phyloP scores from a whole-genome alignment of 2,113 vertebrate genomes.

The Proterorhinus semilunaris region DNA sequence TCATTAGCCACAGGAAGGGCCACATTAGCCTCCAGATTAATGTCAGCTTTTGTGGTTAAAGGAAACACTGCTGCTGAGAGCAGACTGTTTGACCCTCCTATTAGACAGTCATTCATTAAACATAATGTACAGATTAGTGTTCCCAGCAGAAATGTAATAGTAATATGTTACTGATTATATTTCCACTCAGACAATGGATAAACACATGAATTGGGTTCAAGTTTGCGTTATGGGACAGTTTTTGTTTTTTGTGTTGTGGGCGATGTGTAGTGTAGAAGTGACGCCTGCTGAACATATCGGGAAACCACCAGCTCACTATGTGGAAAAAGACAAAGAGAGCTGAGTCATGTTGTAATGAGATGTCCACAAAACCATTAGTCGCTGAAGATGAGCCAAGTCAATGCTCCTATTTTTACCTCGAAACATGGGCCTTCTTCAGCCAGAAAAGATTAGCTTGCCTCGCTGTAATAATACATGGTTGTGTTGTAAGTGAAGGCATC shows the following conservation, averaged over 20 bases:
- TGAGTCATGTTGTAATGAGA: conserved; percentile 63
- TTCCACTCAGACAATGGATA: conserved; percentile 40
- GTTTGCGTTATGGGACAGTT: conserved; percentile 51
- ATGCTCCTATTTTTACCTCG: conserved; percentile 67
- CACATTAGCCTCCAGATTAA: conserved; percentile 81
- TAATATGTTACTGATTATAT: conserved; percentile 14
- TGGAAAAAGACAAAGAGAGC: conserved; percentile 55
- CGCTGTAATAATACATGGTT: conserved; percentile 41
- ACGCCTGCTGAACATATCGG: conserved; percentile 34
- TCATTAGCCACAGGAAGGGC: conserved; percentile 79
- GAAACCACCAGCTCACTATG: conserved; percentile 57
- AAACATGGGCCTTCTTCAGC: conserved; percentile 44
- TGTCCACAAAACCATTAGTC: conserved; percentile 49
- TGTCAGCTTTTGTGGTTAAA: conserved; percentile 71
- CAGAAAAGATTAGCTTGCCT: conserved; percentile 61
- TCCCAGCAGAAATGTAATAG: background rate
- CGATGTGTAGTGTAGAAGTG: conserved; percentile 24
- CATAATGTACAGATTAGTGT: conserved; percentile 38
- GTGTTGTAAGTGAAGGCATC: conserved; percentile 23
- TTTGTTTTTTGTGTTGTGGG: conserved; percentile 38
- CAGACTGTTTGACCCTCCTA: conserved; percentile 63
- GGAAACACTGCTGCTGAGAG: conserved; percentile 40
- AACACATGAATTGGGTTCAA: background rate
- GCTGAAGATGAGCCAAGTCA: conserved; percentile 59
- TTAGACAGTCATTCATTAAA: conserved; percentile 69